A percentile compares a stretch with the other conserved stretches of the same genome.
Conservation (phyloP, 2,888 invertebrate species). For the Merodon equestris region DNA sequence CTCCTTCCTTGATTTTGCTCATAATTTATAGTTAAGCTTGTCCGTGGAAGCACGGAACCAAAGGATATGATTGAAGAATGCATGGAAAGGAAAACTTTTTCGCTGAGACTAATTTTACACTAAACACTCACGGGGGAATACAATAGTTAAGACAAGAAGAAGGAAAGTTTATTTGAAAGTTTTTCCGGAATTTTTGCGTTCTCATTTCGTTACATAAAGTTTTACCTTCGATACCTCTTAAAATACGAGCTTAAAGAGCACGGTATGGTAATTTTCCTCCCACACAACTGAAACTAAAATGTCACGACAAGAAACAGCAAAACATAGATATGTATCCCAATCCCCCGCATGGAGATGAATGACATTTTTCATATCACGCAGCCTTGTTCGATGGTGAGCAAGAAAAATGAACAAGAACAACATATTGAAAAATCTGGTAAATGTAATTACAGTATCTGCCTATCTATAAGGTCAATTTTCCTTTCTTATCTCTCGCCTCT, state of each 20-base stretch:
- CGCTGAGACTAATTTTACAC: slow-evolving; percentile 38
- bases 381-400: slow-evolving; percentile 2
- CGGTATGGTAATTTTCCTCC: neutral
- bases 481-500: neutral
- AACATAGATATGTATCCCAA: slow-evolving; percentile 19
- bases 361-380: slow-evolving; percentile 31
- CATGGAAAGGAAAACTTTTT: slow-evolving; percentile 44
- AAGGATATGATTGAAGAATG: slow-evolving; percentile 19
- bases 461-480: too few relatives aligned
- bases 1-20: neutral
- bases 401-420: neutral
- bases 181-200: neutral
- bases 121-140: neutral
- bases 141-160: neutral
- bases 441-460: slow-evolving; percentile 8
- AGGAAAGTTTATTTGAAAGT: slow-evolving; percentile 11
- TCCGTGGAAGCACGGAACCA: slow-evolving; percentile 30
- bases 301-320: slow-evolving; percentile 44
- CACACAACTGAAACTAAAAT: slow-evolving; percentile 14
- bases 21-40: slow-evolving; percentile 49
- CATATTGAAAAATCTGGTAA: slow-evolving; percentile 21
- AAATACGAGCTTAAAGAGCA: slow-evolving; percentile 28
- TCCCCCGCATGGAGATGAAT: neutral
- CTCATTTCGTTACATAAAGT: too few relatives aligned
- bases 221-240: neutral